Conservation (phyloP, 2,113 vertebrate species). For the Ancistrus triradiatus region DNA sequence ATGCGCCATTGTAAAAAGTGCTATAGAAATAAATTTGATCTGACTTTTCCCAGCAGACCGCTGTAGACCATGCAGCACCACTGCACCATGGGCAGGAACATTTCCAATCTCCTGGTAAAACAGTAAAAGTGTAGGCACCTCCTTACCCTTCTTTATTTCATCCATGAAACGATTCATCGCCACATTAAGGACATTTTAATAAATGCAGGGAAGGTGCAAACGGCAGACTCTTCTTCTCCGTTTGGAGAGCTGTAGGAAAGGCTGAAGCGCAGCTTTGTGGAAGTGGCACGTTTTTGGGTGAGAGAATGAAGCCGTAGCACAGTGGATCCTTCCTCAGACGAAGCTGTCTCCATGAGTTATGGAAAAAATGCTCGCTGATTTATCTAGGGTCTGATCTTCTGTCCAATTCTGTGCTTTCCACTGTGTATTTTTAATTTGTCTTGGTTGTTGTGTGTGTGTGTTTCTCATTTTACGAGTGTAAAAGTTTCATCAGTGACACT, state of each 20-base stretch:
- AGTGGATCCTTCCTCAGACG: conserved; percentile 8
- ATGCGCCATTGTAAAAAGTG: too few species aligned
- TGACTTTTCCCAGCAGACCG: too few species aligned
- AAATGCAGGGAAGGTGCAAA: not conserved
- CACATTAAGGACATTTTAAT: too few species aligned
- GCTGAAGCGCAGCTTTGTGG: not conserved
- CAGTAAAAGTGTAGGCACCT: too few species aligned
- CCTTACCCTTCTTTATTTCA: too few species aligned
- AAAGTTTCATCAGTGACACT: conserved; percentile 15
- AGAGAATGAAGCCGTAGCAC: conserved; percentile 4
- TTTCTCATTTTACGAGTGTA: conserved; percentile 27
- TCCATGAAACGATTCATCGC: too few species aligned
- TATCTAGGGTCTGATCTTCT: conserved; percentile 2
- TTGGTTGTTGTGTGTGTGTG: conserved; percentile 24
- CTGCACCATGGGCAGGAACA: too few species aligned
- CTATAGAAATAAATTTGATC: too few species aligned
- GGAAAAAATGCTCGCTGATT: not conserved
- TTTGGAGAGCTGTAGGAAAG: too few species aligned
- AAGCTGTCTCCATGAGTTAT: not conserved
- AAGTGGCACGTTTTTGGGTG: not conserved
- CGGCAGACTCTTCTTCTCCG: too few species aligned
- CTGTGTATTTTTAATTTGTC: conserved; percentile 9
- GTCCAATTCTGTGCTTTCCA: conserved; percentile 9
- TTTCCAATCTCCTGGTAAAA: too few species aligned
- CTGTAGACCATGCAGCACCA: too few species aligned